A percentile compares a stretch with the other conserved stretches of the same genome.
Conservation (phyloP, 2,888 invertebrate genomes). For the Lasioglossum lativentre region DNA sequence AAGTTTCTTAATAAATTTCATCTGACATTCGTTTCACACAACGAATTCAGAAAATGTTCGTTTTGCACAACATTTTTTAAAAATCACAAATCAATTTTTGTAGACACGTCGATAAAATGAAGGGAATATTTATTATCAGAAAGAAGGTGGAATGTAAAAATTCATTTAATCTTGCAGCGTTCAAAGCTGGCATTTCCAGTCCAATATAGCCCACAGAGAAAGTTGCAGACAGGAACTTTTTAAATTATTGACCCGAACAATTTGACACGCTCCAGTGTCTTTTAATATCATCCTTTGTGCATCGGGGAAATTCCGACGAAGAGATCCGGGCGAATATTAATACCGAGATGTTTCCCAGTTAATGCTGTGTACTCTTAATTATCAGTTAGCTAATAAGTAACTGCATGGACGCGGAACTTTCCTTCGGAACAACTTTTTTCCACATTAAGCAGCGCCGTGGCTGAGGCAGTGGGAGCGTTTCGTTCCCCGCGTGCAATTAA, state of each 20-base stretch:
- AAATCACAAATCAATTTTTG: no score
- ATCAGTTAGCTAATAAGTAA: slow-evolving; percentile 2
- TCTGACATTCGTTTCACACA: no score
- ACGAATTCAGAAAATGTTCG: no score
- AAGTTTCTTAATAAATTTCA: no score
- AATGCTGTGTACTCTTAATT: slow-evolving; percentile 1
- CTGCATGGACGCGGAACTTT: not conserved
- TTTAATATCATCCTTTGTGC: slow-evolving; percentile 7
- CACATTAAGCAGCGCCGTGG: not conserved
- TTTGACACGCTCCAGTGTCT: not conserved
- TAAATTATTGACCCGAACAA: not conserved
- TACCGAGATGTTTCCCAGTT: not conserved
- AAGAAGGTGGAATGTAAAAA: not conserved
- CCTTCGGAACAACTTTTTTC: not conserved
- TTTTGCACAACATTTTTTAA: no score
- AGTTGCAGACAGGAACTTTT: not conserved
- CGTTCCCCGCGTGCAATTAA: slow-evolving; percentile 25
- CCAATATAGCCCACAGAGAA: not conserved
- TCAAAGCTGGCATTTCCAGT: not conserved
- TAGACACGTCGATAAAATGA: no score
- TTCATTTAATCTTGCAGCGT: not conserved
- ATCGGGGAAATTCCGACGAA: not conserved
- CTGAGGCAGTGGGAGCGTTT: not conserved
- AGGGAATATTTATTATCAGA: not conserved
- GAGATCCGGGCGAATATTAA: not conserved